phyloP scores from a whole-genome alignment of 2,888 invertebrate genomes.

The Formica aserva region DNA sequence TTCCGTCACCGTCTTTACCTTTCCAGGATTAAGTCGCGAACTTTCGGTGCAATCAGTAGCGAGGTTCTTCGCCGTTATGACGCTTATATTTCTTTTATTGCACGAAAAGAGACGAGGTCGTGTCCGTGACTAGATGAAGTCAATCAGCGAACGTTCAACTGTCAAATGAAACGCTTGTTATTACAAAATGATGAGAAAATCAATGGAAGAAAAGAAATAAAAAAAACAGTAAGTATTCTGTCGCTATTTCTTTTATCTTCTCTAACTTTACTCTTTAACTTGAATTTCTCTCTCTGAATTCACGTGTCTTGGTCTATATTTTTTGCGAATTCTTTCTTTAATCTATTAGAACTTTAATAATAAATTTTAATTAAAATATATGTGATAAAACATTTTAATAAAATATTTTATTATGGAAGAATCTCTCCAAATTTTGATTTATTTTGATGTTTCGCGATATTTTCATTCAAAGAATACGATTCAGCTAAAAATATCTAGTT shows the following conservation, averaged over 20 bases:
- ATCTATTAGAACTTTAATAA: constrained; percentile 9
- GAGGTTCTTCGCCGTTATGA: constrained; percentile 48
- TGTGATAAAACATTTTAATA: neutral
- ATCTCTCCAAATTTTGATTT: neutral
- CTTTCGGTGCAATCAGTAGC: constrained; percentile 62
- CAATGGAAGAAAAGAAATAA: constrained; percentile 6
- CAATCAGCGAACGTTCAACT: constrained; percentile 66
- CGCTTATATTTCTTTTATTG: constrained; percentile 71
- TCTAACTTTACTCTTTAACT: neutral
- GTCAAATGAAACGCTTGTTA: constrained; percentile 63
- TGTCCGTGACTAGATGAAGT: constrained; percentile 66
- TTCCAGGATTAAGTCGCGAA: constrained; percentile 49
- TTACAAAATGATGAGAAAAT: constrained; percentile 32
- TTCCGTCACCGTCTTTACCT: constrained; percentile 39
- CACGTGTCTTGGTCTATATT: neutral
- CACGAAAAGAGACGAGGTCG: constrained; percentile 61
- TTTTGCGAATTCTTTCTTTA: neutral
- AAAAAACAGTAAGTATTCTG: neutral
- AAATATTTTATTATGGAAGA: neutral
- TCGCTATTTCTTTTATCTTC: neutral
- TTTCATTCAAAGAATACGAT: neutral
- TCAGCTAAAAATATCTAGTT: constrained; percentile 9
- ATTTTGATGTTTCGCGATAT: neutral
- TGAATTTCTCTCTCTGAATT: neutral
- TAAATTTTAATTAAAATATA: neutral